Base-by-base conservation (phyloP, 1,140 invertebrate species). In the Heliconius congener region DNA sequence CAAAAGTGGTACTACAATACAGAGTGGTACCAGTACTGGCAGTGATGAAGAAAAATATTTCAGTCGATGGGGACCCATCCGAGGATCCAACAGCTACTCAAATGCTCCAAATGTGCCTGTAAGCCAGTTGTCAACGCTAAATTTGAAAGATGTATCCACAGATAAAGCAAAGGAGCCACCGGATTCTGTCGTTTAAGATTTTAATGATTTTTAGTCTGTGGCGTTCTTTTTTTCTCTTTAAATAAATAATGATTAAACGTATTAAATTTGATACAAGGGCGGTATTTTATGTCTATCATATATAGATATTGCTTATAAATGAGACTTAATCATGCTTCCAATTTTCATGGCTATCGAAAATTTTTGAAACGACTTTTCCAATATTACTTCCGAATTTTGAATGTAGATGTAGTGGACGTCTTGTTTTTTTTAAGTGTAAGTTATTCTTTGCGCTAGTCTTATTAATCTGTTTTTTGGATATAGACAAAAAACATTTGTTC, bases 31-130 rank as follows among this genome's bases (percentile, higher is more conserved):
- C 0, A 80, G 84, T 16, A 88, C 88, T 0, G 82, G 81, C 2
- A 88, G 85, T 27, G 87, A 88, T 2, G 80, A 81, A 1, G 84
- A 66, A 11, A 27, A 79, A 1, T 76, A 87, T 13, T 90, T 93
- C 57, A 94, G 91, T 27, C 55, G 93, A 1, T 94, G 92, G 93
- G 93, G 93, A 0, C 80, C 88, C 0, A 86, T 90, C 0, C 74
- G 93, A 8, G 93, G 93, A 0, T 94, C 92, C 0, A 94, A 94
- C 71, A 91, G 88, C 27, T 94, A 94, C 72, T 88, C 91, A 0
- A 86, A 88, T n/a, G 50, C 83, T 9, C 71, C 82, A 0, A 85
- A 84, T 39, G 76, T 93, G 3, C 91, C 93, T 0, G 89, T 94
- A n/a, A 89, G 89, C 52, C 91, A 93, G 73, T 66, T 94, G 27